These are phyloP conservation scores for Rhincodon typus DNA, from an alignment of 2,797 vertebrate genomes.

Conservation along the genomic window DNA sequence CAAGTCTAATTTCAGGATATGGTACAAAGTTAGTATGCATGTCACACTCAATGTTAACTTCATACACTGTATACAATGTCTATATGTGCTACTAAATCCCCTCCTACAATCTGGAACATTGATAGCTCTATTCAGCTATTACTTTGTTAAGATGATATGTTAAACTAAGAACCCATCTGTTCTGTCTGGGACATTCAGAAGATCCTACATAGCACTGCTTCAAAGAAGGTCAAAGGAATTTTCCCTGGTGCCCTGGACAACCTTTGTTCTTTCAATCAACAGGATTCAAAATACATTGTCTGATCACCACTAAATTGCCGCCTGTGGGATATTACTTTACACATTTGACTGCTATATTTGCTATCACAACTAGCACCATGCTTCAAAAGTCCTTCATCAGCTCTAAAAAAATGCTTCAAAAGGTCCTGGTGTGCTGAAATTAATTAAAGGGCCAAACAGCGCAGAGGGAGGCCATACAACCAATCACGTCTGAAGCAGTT, in stretches of 20 bases:
- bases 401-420: background rate
- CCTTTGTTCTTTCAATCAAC: background rate
- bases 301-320: background rate
- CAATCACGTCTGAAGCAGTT: too few species aligned
- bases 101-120: background rate
- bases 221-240: background rate
- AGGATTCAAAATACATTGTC: background rate
- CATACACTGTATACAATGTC: background rate
- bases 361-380: background rate
- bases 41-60: background rate
- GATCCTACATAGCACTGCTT: background rate
- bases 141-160: background rate
- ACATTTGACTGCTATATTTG: background rate
- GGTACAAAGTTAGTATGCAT: background rate
- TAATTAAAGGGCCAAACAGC: background rate
- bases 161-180: background rate
- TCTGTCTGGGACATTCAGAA: background rate
- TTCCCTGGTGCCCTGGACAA: background rate
- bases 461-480: background rate
- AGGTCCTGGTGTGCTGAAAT: background rate
- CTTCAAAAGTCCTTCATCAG: background rate
- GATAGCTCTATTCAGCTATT: background rate
- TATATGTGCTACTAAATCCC: background rate
- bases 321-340: background rate
- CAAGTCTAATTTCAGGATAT: background rate